Percentiles rank a stretch among this genome's conserved stretches.
Evolutionary conservation across 2,888 invertebrate species (phyloP).

Genomic region (Aporophyla lueneburgensis): DNA sequence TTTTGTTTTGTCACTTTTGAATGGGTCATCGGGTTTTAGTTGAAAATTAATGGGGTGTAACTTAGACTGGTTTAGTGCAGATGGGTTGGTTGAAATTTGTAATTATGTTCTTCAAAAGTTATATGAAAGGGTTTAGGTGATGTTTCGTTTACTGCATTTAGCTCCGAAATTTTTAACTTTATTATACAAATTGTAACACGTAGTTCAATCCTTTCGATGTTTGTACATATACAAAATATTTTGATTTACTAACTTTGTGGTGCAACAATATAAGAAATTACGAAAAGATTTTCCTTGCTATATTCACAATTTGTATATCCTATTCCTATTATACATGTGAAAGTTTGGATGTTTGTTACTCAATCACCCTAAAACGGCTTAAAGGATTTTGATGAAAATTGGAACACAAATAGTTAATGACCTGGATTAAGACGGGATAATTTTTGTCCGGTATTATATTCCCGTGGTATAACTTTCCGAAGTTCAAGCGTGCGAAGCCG

Average conservation of each 20-base stretch:
- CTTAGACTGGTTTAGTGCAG: background rate
- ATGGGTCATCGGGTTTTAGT: background rate
- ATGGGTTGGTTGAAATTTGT: background rate
- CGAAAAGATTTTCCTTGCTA: background rate
- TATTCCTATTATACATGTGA: no score
- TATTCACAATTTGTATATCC: background rate
- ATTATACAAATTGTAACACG: background rate
- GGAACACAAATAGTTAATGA: no score
- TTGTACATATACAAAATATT: background rate
- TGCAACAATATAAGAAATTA: no score
- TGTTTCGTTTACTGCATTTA: background rate
- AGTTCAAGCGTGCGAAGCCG: no score
- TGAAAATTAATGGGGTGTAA: background rate
- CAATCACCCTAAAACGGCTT: no score
- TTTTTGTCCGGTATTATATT: no score
- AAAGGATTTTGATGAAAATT: no score
- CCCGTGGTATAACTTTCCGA: no score
- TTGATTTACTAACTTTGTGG: no score
- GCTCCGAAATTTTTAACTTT: background rate
- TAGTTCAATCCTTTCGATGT: no score
- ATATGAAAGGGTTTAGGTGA: background rate
- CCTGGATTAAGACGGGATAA: no score
- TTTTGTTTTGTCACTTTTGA: constrained; percentile 3
- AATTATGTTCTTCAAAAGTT: background rate
- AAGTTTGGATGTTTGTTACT: no score